Conservation (phyloP, 2,797 vertebrate species). For the Menidia menidia region DNA sequence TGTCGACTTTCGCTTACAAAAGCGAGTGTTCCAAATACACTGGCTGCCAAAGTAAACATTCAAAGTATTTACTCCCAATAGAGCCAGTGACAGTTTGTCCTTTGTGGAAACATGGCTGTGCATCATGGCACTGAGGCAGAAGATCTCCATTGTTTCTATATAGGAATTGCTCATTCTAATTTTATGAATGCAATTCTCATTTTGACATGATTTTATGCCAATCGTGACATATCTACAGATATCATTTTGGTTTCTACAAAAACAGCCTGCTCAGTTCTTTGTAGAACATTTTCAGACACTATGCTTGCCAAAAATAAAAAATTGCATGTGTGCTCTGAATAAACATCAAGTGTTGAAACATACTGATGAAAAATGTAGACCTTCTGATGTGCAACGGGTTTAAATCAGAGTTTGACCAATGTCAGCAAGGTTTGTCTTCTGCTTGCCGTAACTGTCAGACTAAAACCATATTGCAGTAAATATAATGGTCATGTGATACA, state of each 20-base stretch:
- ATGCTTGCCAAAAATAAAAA: too few species aligned
- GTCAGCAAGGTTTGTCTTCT: neutral
- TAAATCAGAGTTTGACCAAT: neutral
- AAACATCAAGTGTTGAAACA: too few species aligned
- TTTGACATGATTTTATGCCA: neutral
- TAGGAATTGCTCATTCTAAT: neutral
- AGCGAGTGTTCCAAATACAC: neutral
- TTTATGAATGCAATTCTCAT: neutral
- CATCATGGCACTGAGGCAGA: neutral
- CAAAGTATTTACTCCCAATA: neutral
- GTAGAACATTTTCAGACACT: too few species aligned
- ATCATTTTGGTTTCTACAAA: too few species aligned
- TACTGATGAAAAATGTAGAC: too few species aligned
- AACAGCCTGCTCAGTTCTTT: too few species aligned
- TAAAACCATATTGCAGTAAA: neutral
- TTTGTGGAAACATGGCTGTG: neutral
- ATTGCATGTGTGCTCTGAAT: too few species aligned
- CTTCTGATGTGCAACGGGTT: neutral
- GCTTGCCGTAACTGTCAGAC: neutral
- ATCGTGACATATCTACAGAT: neutral
- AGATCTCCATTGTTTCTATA: neutral
- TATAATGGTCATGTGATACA: neutral
- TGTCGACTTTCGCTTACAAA: neutral
- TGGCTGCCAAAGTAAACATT: neutral
- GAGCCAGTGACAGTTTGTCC: neutral